phyloP scores from a whole-genome alignment of 2,888 invertebrate species.

The Chromoteleia sp. region DNA sequence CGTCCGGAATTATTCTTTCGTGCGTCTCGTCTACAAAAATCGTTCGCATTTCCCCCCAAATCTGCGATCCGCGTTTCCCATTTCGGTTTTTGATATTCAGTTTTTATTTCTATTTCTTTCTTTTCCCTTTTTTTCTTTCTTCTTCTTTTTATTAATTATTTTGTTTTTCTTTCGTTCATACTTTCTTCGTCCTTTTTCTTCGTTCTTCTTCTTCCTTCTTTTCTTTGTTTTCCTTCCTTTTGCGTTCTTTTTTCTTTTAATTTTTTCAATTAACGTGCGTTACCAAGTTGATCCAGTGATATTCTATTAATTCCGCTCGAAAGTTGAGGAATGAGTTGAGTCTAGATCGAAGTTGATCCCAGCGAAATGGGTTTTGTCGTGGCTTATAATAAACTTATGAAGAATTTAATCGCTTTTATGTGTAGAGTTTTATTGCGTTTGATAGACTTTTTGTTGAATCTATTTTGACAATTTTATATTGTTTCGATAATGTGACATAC shows the following conservation, averaged over 20 bases:
- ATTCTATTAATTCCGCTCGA: constrained; percentile 30
- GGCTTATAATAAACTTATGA: constrained; percentile 34
- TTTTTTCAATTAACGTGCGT: constrained; percentile 27
- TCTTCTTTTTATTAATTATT: background rate
- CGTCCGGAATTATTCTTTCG: constrained; percentile 58
- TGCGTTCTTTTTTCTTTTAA: no score
- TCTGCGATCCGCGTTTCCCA: background rate
- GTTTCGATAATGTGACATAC: no score
- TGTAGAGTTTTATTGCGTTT: constrained; percentile 1
- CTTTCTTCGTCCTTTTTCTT: no score
- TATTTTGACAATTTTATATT: background rate
- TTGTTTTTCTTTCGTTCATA: no score
- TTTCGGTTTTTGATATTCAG: no score
- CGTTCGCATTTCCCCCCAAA: constrained; percentile 5
- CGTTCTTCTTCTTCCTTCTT: no score
- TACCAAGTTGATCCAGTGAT: constrained; percentile 17
- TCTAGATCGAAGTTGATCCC: constrained; percentile 7
- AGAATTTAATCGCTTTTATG: constrained; percentile 21
- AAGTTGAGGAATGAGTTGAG: constrained; percentile 27
- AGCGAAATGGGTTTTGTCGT: constrained; percentile 19
- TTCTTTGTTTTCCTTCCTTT: background rate
- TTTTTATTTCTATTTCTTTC: no score
- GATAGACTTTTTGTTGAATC: background rate
- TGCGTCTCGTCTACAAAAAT: constrained; percentile 25
- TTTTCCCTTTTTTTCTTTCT: no score